A percentile compares a stretch with the other conserved stretches of the same genome.
Evolutionary conservation across 2,113 vertebrate genomes (phyloP).

Genomic region (Crotalus helleri): DNA sequence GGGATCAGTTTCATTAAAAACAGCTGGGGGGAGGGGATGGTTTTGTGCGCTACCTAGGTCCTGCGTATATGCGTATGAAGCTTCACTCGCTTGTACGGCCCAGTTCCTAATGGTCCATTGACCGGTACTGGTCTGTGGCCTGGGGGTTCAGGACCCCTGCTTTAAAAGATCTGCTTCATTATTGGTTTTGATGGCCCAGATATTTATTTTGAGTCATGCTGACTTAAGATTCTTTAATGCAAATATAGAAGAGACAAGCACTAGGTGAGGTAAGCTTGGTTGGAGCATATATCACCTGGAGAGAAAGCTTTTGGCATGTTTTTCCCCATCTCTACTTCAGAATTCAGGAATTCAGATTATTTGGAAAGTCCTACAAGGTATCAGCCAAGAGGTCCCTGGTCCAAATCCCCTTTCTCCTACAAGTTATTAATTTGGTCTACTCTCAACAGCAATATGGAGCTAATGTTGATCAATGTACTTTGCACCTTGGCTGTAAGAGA

Average conservation of each 20-base stretch:
- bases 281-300: neutral
- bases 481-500: neutral
- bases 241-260: no score
- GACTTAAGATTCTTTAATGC: neutral
- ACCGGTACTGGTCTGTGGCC: no score
- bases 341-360: neutral
- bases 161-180: neutral
- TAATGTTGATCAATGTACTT: neutral
- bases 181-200: neutral
- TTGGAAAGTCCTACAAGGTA: neutral
- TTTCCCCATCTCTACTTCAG: neutral
- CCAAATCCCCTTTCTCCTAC: neutral
- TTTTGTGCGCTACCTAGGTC: no score
- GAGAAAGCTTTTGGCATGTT: neutral
- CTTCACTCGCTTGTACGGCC: no score
- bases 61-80: no score
- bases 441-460: neutral
- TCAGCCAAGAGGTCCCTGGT: neutral
- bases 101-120: no score
- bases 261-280: neutral
- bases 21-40: no score
- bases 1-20: no score
- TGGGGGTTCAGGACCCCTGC: no score
- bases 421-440: neutral
- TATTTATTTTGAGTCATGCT: neutral